Percentiles rank a stretch among this genome's conserved stretches.
These are phyloP conservation scores for Philopotamus ludificatus DNA, from an alignment of 1,140 invertebrate genomes.

Conservation along the genomic window DNA sequence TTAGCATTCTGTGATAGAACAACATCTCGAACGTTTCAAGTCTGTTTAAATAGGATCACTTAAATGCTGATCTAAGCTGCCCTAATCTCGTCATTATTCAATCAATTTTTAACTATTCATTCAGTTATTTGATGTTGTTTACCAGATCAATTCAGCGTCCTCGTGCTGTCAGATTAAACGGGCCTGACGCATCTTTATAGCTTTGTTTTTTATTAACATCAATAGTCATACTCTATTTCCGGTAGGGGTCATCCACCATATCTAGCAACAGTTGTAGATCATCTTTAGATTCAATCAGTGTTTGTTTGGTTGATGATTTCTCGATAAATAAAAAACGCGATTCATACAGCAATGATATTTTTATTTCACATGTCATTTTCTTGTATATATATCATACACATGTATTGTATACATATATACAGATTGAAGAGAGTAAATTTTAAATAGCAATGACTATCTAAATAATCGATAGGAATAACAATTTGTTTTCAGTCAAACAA, in stretches of 20 bases:
- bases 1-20: too few relatives aligned
- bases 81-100: too few relatives aligned
- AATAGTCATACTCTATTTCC: too few relatives aligned
- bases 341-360: constrained; percentile 38
- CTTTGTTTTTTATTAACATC: background rate
- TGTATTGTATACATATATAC: background rate
- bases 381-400: constrained; percentile 21
- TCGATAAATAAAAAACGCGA: constrained; percentile 20
- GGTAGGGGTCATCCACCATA: too few relatives aligned
- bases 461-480: too few relatives aligned
- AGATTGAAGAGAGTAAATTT: background rate
- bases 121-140: too few relatives aligned
- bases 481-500: too few relatives aligned
- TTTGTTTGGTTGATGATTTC: background rate
- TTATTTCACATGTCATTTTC: constrained; percentile 37
- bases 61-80: too few relatives aligned
- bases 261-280: background rate
- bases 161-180: background rate
- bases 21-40: too few relatives aligned
- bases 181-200: background rate
- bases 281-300: background rate
- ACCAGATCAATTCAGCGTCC: too few relatives aligned
- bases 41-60: too few relatives aligned
- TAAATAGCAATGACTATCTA: background rate
- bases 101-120: too few relatives aligned